Evolutionary conservation across 2,797 vertebrate genomes (phyloP), one percentile per base, ranked within the genome.

Genomic region (Euthynnus affinis): DNA sequence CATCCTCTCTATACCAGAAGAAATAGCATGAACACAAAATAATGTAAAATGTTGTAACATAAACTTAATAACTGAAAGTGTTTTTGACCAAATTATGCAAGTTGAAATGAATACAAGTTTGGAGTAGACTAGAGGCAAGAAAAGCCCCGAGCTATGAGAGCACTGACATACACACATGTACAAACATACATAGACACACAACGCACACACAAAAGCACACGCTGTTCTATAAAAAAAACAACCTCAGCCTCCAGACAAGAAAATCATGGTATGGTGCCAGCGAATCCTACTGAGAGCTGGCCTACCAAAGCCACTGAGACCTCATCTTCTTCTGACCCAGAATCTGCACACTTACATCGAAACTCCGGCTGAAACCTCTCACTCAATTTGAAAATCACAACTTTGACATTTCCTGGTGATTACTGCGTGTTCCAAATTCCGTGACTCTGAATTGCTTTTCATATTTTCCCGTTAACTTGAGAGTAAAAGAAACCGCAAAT

Each of bases 221-320:
- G 61, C 64, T 77, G 81, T 79, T 83, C 53, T 40, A n/a, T n/a
- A 82, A 52, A 84, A 71, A 75, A 74, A 82, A 71, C 5, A 80
- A 53, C 53, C 51, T 78, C 74, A 69, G 74, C 83, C 77, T 79
- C 44, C n/a, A 74, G 74, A 84, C 68, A 78, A 67, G 71, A 80
- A 84, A 86, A 72, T 34, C 32, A 65, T 73, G 81, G 82, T 72
- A 62, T 15, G 1, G 67, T 79, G 90, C 83, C 81, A 87, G 66
- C 3, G 29, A 89, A 87, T 74, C 61, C 88, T 63, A 61, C 67
- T 23, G 75, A 80, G 89, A 87, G 66, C 74, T 78, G 81, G 78
- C 84, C 82, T 75, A 58, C 66, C 66, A 80, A 77, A 83, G 27
- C 63, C 25, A 52, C 34, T 13, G 76, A 81, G 83, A 79, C 76